These are phyloP conservation scores for Chymomyza procnemis DNA, from an alignment of 2,888 invertebrate genomes.

Conservation along the genomic window DNA sequence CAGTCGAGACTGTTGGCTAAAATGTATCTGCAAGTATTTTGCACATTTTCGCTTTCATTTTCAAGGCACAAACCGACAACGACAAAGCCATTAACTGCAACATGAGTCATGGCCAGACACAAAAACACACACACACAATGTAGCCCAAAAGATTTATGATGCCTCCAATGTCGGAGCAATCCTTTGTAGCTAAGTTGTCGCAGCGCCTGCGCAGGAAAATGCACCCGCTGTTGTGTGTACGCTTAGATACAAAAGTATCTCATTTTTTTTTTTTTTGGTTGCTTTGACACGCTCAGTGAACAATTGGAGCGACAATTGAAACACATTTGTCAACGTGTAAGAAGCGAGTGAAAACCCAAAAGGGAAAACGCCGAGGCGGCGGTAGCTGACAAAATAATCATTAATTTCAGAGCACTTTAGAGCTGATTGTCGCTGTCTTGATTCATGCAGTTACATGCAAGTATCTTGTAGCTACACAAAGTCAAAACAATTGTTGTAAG, in stretches of 20 bases:
- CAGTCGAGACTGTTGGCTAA: neutral
- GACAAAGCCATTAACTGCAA: constrained; percentile 13
- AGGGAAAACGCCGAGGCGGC: neutral
- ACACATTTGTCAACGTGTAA: constrained; percentile 60
- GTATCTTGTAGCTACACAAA: constrained; percentile 48
- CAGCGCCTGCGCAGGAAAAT: constrained; percentile 3
- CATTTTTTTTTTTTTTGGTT: constrained; percentile 21
- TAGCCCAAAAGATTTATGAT: constrained; percentile 10
- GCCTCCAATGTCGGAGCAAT: neutral
- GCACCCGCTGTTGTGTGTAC: constrained; percentile 26
- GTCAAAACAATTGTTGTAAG: neutral
- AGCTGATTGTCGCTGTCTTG: neutral
- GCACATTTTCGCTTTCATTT: constrained; percentile 14
- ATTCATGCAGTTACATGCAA: constrained; percentile 19
- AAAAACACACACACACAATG: neutral
- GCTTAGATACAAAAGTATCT: constrained; percentile 33
- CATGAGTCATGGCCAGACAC: constrained; percentile 25
- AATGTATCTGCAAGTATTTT: constrained; percentile 4
- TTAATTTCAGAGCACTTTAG: constrained; percentile 29
- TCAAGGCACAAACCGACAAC: neutral
- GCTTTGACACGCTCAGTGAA: constrained; percentile 49
- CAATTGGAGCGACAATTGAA: constrained; percentile 63
- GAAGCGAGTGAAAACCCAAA: neutral
- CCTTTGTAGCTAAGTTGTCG: neutral
- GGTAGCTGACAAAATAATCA: constrained; percentile 48